Conservation (phyloP, 2,888 invertebrate species). For the Thyatira batis region DNA sequence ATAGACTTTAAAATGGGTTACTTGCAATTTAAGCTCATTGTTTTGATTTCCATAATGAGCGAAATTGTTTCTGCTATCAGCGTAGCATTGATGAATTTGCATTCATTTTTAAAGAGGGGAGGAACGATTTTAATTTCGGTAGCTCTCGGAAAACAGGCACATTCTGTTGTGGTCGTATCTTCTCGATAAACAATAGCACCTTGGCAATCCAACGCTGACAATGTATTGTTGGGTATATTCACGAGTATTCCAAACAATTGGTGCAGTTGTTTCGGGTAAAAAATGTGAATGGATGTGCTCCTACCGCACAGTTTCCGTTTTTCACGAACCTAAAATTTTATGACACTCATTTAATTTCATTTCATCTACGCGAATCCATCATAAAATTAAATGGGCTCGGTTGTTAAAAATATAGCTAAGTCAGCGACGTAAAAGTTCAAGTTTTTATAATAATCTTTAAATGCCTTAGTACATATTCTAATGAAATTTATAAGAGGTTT, state of each 20-base stretch:
- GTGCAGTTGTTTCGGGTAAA: background rate
- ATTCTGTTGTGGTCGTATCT: background rate
- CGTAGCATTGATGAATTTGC: background rate
- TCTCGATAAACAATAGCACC: background rate
- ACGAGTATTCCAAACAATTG: background rate
- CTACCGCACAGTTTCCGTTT: background rate
- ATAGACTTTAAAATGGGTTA: background rate
- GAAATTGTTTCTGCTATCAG: background rate
- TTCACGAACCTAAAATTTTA: background rate
- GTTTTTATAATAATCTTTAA: background rate
- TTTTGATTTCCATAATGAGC: background rate
- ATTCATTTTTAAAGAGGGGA: background rate
- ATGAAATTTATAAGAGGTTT: no score
- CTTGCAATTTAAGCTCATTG: slow-evolving; percentile 1
- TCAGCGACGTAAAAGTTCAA: background rate
- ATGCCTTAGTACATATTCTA: no score
- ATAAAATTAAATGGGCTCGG: slow-evolving; percentile 1
- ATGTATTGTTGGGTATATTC: background rate
- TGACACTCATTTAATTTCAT: slow-evolving; percentile 3
- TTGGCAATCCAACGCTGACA: background rate
- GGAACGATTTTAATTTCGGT: background rate
- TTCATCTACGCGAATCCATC: slow-evolving; percentile 1
- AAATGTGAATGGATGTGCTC: background rate
- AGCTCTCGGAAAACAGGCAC: background rate
- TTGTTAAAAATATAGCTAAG: background rate